Evolutionary conservation across 1,140 invertebrate genomes (phyloP), one percentile per base, ranked within the genome.

Genomic region (Araneus ventricosus): DNA sequence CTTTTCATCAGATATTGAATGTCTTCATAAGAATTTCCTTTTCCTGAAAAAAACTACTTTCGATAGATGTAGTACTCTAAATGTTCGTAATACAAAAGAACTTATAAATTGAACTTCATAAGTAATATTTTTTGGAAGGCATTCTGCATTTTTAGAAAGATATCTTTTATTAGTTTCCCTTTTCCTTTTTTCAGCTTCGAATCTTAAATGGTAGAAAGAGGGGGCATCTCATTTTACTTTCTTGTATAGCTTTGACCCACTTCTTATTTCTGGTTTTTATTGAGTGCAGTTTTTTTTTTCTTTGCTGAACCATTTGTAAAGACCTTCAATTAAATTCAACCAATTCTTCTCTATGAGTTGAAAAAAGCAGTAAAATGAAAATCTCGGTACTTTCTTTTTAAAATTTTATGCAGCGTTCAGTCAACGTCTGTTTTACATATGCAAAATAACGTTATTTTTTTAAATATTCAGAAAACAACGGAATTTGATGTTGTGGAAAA

Each of bases 51-150:
- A 82, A 57, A 84, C 39, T 84, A 84, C 80, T 84, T 84, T 84
- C 27, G 80, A 14, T 84, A 45, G 7, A n/a, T 45, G 14, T 37
- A 63, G 22, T 87, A 34, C 85, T 10, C 4, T 34, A 37, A 87
- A 87, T 63, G 85, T 63, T 87, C 61, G 34, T 24, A 87, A 87
- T 30, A 39, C 57, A 87, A 39, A 63, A 34, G 34, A 52, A 61
- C 41, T 85, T 57, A 10, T 37, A 63, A 87, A 37, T 87, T 63
- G 57, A 61, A 34, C 85, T 87, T 87, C 57, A 63, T 63, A 79
- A 63, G 30, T 84, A 87, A 87, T 24, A 39, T 61, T 87, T 87
- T 61, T 86, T 37, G 8, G 20, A 61, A 87, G 34, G 22, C 17
- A 14, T 61, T 61, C 34, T 37, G 8, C 30, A 22, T 63, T 75